These are phyloP conservation scores for Anolis apletophallus DNA, from an alignment of 2,797 vertebrate genomes.

Conservation along the genomic window DNA sequence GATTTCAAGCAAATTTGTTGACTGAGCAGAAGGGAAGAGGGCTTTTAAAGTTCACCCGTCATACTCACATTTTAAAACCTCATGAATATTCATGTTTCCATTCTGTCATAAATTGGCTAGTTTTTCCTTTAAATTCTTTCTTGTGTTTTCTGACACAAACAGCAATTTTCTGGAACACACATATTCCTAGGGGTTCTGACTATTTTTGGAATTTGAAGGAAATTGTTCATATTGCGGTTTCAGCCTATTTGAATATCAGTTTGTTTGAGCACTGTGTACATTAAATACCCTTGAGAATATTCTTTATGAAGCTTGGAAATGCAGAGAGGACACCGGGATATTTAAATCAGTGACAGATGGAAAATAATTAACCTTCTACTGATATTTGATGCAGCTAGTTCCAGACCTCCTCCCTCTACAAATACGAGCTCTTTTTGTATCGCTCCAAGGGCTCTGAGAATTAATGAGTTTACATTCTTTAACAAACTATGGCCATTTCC, in stretches of 20 bases:
- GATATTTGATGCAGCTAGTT: not conserved
- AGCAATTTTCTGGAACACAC: not conserved
- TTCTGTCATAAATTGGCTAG: not conserved
- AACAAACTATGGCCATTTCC: not conserved
- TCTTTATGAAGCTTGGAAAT: not conserved
- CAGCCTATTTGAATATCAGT: not conserved
- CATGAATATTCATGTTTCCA: conserved; percentile 13
- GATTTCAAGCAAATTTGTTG: not conserved
- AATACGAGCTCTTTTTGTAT: not conserved
- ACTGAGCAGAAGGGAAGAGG: not conserved
- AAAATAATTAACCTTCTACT: not conserved
- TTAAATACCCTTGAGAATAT: not conserved
- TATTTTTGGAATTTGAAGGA: not conserved
- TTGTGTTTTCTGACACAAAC: not conserved
- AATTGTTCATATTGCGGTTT: not conserved
- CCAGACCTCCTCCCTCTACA: not conserved
- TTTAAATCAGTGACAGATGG: not conserved
- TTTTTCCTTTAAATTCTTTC: not conserved
- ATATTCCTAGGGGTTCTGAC: not conserved
- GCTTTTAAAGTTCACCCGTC: conserved; percentile 4
- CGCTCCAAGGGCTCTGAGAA: not conserved
- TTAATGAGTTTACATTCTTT: conserved; percentile 12
- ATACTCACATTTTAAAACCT: not conserved
- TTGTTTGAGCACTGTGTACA: not conserved
- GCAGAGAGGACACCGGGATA: not conserved